Base-by-base conservation (phyloP, 1,140 invertebrate genomes). In the Drosophila erecta region DNA sequence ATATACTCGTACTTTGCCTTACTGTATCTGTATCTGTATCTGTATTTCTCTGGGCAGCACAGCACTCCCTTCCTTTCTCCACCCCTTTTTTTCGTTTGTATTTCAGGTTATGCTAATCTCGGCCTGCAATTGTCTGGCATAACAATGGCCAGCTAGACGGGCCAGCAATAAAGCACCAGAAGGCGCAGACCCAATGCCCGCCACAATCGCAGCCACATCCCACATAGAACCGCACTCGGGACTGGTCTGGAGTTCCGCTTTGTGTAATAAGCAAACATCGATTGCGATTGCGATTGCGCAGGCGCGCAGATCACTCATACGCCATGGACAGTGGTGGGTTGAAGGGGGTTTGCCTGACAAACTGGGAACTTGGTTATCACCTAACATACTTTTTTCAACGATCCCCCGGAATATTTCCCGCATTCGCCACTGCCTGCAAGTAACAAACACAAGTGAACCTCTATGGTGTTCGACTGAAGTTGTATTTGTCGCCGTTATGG, bases 241-340 rank as follows among this genome's bases (percentile, higher is more conserved):
- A 56, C 43, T 57, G 66, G 64, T 55, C 60, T 75, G 60, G 72
- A 87, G 83, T 87, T 87, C 83, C 83, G 83, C 83, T 89, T 89
- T 89, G 51, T 79, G 84, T 79, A 74, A 84, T 64, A 89, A 76
- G 62, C 64, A 57, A 67, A 59, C 56, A 65, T 75, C 60, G 72
- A 61, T 58, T 38, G 75, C 56, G 47, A 61, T 58, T 38, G 75
- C 56, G 47, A 76, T 76, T 76, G 58, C 60, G 70, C 70, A 76
- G 72, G 50, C 60, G 70, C 47, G 15, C 57, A 38, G 38, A 20
- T 67, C 69, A 38, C 65, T 53, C 46, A 51, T 24, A 58, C 30
- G 41, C 35, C 11, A 14, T 20, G 10, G 15, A 38, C 20, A 38
- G 30, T 0, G 3, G 58, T 66, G 35, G 44, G 6, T 33, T 1